Base-by-base conservation (phyloP, 2,797 vertebrate genomes). In the Tangara arthus region DNA sequence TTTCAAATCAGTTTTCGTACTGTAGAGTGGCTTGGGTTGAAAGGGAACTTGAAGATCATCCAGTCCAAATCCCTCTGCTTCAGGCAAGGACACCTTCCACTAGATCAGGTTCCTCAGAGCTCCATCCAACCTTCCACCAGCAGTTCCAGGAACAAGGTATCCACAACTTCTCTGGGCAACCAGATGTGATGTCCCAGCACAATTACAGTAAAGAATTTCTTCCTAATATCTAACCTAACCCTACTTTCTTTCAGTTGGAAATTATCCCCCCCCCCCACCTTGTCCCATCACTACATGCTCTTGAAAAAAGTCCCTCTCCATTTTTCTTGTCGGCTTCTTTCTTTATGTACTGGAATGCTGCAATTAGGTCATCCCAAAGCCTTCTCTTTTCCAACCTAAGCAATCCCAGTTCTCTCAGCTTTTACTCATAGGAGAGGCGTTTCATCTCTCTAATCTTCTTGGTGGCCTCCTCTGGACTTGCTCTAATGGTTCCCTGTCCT, bases 381-480 rank as follows among this genome's bases (percentile, higher is more conserved):
- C 14, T 37, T 50, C 32, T 49, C 35, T 44, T 50, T 37, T 70
- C 20, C 24, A 30, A 4, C 17, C 18, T 50, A 24, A 27, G 39
- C 4, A 39, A 34, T 37, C 7, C 11, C 7, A 35, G 4, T 60
- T 56, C 3, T 61, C 32, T 61, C 16, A 18, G 6, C 4, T 18
- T 82, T 69, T 49, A 7, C 13, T 57, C 10, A 30, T 9, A 50
- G 8, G 12, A 50, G 9, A 77, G 7, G 20, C 22, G 2, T 3
- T 64, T 20, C 28, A 16, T 50, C 12, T 3, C 21, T 44, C 12
- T 28, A 2, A 27, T 34, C 10, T 18, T 18, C 19, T n/a, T 61
- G 16, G 2, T 37, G 49, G 1, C 20, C 9, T n/a, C 9, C 35
- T 70, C n/a, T 44, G 37, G 3, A 69, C 32, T 56, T 0, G 0